Base-by-base conservation (phyloP, 2,888 invertebrate species). In the Sussaba pulchella region DNA sequence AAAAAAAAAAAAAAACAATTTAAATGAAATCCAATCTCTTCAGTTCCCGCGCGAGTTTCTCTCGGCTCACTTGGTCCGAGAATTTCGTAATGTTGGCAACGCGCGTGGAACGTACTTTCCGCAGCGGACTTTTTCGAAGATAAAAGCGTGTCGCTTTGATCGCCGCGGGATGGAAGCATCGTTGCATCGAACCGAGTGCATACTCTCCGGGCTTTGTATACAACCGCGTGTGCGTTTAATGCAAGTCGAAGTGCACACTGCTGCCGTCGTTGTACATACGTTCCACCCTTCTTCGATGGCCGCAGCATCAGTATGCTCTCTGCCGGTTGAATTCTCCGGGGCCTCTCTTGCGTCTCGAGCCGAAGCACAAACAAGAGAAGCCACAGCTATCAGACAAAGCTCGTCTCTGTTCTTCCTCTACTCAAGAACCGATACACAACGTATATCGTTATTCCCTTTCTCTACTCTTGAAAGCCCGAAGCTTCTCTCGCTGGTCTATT, bases 281-380 rank as follows among this genome's bases (percentile, higher is more conserved):
- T 39, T 19, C 19, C 4, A 1, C 6, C 26, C 59, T 39, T 8
- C 39, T 39, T 6, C 17, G 9, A n/a, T n/a, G 52, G 61, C 26
- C 43, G 26, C 57, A 14, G 12, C 36, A 10, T n/a, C n/a, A n/a
- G n/a, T n/a, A 43, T 52, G 52, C 24, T 52, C n/a, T 31, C 54
- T 54, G 54, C 24, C n/a, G 43, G 9, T 57, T 57, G 36, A 57
- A 57, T 57, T n/a, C 57, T 36, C 57, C 14, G 12, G 41, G 36
- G n/a, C 31, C 69, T 52, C 75, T 69, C 69, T 36, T 69, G 59
- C 50, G 45, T 70, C 70, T 26, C 84, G 81, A 87, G 85, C 85
- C 87, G 84, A 86, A 88, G 86, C 86, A 86, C 86, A 86, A 88
- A 86, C 87, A 85, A 82, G 83, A 86, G 88, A 89, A 88, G 67